Conservation (phyloP, 2,797 vertebrate species). For the Kryptolebias ocellatus region DNA sequence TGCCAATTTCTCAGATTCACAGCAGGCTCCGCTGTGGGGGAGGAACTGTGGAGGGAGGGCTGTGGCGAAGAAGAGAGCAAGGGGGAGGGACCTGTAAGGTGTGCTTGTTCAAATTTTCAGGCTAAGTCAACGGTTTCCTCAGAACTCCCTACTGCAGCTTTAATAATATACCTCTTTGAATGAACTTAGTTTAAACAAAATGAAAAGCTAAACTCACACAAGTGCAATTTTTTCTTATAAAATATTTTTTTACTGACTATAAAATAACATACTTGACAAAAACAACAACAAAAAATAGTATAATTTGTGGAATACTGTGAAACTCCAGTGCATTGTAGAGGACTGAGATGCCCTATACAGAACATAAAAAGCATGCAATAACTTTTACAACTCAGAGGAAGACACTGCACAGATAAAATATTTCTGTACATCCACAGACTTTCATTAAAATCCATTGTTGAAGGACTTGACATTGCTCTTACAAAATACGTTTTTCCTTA, state of each 20-base stretch:
- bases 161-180: too few species aligned
- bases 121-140: too few species aligned
- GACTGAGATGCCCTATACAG: not conserved
- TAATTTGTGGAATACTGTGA: conserved; percentile 3
- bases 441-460: not conserved
- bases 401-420: not conserved
- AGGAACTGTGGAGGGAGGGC: too few species aligned
- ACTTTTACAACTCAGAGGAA: not conserved
- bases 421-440: not conserved
- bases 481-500: not conserved
- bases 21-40: too few species aligned
- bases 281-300: conserved; percentile 18
- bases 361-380: not conserved
- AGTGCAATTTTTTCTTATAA: conserved; percentile 18
- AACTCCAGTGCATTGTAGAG: not conserved
- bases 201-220: conserved; percentile 27
- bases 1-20: too few species aligned
- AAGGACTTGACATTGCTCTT: not conserved
- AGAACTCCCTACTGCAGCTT: too few species aligned
- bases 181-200: too few species aligned
- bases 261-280: conserved; percentile 10
- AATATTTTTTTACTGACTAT: conserved; percentile 4
- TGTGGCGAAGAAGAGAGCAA: too few species aligned
- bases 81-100: too few species aligned
- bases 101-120: too few species aligned